phyloP scores from a whole-genome alignment of 2,113 vertebrate species.

The Macroglossus sobrinus region DNA sequence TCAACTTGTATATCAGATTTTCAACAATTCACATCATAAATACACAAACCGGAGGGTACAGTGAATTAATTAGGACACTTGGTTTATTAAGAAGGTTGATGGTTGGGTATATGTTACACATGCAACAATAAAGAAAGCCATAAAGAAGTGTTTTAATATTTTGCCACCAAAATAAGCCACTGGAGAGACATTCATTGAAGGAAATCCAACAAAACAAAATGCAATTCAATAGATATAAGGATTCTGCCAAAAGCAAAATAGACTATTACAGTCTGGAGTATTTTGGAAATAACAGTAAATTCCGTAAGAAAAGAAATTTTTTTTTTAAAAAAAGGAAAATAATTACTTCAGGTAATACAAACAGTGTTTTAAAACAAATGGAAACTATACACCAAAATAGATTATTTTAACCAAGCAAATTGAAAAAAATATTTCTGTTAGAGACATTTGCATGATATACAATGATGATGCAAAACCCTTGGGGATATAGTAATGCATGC shows the following conservation, averaged over 20 bases:
- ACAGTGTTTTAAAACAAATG: conserved; percentile 56
- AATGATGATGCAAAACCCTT: not conserved
- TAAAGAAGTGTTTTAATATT: conserved; percentile 82
- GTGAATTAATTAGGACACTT: conserved; percentile 84
- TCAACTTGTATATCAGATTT: conserved; percentile 72
- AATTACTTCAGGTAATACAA: conserved; percentile 28
- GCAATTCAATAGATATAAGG: conserved; percentile 82
- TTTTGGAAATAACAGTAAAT: conserved; percentile 76
- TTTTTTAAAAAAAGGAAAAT: conserved; percentile 17
- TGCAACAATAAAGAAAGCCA: conserved; percentile 66
- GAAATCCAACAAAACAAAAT: conserved; percentile 80
- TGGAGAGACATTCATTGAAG: conserved; percentile 74
- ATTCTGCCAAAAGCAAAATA: conserved; percentile 80
- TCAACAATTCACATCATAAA: conserved; percentile 74
- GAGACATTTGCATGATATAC: not conserved
- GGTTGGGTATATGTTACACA: conserved; percentile 70
- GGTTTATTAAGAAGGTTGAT: conserved; percentile 73
- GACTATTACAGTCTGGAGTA: conserved; percentile 76
- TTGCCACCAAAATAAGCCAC: conserved; percentile 71
- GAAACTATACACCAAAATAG: conserved; percentile 21
- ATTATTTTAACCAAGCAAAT: conserved; percentile 61
- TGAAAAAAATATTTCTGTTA: not conserved
- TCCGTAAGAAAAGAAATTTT: conserved; percentile 22
- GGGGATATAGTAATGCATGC: not conserved
- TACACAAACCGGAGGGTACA: conserved; percentile 68